Evolutionary conservation across 2,888 invertebrate species (phyloP).

Genomic region (Isoperla grammatica): DNA sequence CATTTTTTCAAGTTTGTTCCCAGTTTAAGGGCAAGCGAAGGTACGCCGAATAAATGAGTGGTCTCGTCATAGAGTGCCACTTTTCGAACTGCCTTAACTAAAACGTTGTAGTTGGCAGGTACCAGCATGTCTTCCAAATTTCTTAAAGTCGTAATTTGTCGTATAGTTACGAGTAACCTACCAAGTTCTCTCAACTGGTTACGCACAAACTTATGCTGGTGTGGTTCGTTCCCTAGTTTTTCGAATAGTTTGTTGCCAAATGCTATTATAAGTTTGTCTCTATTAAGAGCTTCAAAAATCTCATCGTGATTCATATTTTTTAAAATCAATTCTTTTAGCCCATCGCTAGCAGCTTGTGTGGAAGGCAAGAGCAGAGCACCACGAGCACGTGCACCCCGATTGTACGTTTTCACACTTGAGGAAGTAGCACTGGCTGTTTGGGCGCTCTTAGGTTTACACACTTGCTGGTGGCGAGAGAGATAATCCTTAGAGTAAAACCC

Average conservation of each 20-base stretch:
- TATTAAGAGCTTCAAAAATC: not conserved
- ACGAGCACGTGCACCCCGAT: not conserved
- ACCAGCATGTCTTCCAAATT: not conserved
- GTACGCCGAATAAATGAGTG: not conserved
- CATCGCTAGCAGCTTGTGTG: not conserved
- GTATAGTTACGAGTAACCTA: not conserved
- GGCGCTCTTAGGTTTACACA: too few species aligned
- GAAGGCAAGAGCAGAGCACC: not conserved
- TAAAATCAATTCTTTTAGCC: not conserved
- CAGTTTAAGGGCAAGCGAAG: not conserved
- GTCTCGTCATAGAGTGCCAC: not conserved
- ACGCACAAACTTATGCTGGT: not conserved
- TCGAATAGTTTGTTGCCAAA: conserved; percentile 3
- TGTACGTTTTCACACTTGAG: too few species aligned
- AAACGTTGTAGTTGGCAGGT: not conserved
- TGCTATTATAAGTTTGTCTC: not conserved
- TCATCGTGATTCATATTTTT: not conserved
- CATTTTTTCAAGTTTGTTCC: not conserved
- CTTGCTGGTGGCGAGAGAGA: too few species aligned
- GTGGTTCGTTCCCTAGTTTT: not conserved
- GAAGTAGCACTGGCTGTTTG: too few species aligned
- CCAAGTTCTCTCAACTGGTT: not conserved
- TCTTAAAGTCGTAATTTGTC: not conserved
- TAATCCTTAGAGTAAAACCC: too few species aligned
- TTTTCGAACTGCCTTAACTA: not conserved